A percentile compares a stretch with the other conserved stretches of the same genome.
Conservation (phyloP, 2,797 vertebrate genomes). For the Ammospiza maritima region DNA sequence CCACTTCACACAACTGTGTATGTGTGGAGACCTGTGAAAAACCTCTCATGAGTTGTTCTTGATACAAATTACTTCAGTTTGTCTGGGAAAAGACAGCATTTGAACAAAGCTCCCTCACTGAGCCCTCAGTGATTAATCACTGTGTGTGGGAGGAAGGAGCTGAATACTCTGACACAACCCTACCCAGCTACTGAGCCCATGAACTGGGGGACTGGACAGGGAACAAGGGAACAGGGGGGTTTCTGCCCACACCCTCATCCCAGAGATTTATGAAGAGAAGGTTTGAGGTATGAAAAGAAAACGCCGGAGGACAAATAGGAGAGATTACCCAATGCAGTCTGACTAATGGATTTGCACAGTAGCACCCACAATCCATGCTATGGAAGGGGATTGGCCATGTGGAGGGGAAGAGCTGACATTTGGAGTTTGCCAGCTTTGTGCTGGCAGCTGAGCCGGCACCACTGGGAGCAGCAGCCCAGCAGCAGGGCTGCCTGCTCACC, state of each 20-base stretch:
- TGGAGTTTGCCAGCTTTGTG: background rate
- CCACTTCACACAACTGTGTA: background rate
- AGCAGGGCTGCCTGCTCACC: background rate
- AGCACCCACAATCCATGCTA: rapidly evolving
- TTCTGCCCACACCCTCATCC: background rate
- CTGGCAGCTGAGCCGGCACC: background rate
- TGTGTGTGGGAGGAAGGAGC: background rate
- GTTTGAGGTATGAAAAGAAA: background rate
- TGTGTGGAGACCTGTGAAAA: background rate
- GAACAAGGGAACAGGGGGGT: background rate
- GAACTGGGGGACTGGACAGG: background rate
- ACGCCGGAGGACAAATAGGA: background rate
- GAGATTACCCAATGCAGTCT: constrained; percentile 11
- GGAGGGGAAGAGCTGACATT: background rate
- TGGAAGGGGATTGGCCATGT: background rate
- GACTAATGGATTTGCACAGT: background rate
- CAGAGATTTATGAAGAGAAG: constrained; percentile 51
- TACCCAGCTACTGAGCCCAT: background rate
- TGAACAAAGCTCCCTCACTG: background rate
- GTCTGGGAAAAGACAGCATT: background rate
- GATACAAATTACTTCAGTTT: background rate
- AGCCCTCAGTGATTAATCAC: background rate
- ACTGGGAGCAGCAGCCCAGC: rapidly evolving
- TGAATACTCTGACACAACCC: constrained; percentile 23
- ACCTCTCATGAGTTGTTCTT: background rate